A percentile compares a stretch with the other conserved stretches of the same genome.
These are phyloP conservation scores for Drosophila melanosoma DNA, from an alignment of 2,888 invertebrate genomes.

Conservation along the genomic window DNA sequence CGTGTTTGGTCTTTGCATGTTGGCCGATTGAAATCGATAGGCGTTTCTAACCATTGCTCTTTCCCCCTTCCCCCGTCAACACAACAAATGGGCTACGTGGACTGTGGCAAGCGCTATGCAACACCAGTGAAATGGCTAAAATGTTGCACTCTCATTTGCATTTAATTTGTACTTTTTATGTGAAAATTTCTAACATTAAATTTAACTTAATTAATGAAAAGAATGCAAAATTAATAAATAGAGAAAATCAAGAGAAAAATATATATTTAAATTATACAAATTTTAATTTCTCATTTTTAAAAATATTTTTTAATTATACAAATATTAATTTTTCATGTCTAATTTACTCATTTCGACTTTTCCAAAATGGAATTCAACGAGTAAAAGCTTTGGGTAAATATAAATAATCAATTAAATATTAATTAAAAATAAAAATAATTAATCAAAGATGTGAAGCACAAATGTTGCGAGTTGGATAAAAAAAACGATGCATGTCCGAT, in stretches of 20 bases:
- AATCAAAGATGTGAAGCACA: background rate
- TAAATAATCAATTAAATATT: background rate
- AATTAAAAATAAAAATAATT: background rate
- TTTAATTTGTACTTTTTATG: too few species aligned
- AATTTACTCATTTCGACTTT: background rate
- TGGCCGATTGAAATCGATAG: slow-evolving; percentile 71
- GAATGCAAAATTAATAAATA: background rate
- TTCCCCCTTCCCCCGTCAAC: background rate
- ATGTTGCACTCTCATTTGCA: background rate
- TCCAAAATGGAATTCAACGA: background rate
- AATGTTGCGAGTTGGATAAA: background rate
- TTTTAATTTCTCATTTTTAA: background rate
- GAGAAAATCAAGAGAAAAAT: background rate
- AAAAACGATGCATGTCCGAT: background rate
- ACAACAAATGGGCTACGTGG: background rate
- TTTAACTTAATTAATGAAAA: too few species aligned
- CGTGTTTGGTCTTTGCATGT: slow-evolving; percentile 58
- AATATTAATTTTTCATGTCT: background rate
- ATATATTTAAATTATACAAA: background rate
- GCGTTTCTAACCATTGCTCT: slow-evolving; percentile 44
- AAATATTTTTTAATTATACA: background rate
- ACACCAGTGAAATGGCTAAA: background rate
- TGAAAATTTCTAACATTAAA: too few species aligned
- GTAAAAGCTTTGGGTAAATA: background rate
- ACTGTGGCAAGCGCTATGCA: background rate